Percentiles rank a stretch among this genome's conserved stretches.
Evolutionary conservation across 2,797 vertebrate species (phyloP).

Genomic region (Podarcis lilfordi): DNA sequence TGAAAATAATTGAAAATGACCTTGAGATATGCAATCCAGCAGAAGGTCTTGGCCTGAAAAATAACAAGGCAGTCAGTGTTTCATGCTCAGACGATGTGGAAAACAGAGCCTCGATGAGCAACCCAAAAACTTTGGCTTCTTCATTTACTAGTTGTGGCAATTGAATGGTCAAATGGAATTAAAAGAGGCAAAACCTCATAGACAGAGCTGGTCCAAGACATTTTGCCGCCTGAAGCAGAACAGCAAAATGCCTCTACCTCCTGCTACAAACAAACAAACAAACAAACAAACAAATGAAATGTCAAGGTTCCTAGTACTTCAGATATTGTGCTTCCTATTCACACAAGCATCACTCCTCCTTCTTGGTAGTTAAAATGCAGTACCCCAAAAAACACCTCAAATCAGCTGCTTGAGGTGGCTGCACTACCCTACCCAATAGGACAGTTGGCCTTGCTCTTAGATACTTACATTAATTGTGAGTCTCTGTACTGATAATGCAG

Average conservation of each 20-base stretch:
- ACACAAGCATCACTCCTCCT: too few species aligned
- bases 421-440: too few species aligned
- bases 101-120: constrained; percentile 55
- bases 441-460: neutral
- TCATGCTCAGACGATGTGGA: constrained; percentile 54
- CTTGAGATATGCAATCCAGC: constrained; percentile 66
- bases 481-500: constrained; percentile 44
- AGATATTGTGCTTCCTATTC: too few species aligned
- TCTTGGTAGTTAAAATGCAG: too few species aligned
- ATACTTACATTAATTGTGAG: constrained; percentile 50
- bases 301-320: too few species aligned
- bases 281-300: too few species aligned
- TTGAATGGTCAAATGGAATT: constrained; percentile 64
- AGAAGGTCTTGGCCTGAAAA: constrained; percentile 51
- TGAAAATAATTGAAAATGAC: constrained; percentile 65
- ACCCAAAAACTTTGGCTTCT: constrained; percentile 63
- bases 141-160: constrained; percentile 54
- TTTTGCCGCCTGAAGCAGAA: too few species aligned
- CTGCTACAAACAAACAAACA: too few species aligned
- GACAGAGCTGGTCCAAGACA: too few species aligned
- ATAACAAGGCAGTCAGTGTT: constrained; percentile 48
- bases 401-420: too few species aligned
- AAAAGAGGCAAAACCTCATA: constrained; percentile 59
- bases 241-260: too few species aligned
- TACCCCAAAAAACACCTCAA: too few species aligned